These are phyloP conservation scores for Muscicapa striata DNA, from an alignment of 2,797 vertebrate species.

Conservation along the genomic window DNA sequence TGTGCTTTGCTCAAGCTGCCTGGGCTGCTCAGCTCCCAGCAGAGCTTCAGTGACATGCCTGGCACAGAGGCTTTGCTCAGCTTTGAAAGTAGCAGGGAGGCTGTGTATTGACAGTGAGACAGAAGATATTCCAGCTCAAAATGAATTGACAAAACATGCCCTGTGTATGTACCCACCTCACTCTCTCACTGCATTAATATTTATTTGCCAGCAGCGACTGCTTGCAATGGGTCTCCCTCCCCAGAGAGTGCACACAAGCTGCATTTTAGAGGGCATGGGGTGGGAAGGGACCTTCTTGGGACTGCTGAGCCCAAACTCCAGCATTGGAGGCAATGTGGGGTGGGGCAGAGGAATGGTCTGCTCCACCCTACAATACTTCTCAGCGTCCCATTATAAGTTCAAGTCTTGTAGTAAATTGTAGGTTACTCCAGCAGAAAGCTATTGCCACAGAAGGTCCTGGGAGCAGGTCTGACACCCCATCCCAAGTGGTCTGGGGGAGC, in stretches of 20 bases:
- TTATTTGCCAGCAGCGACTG: not conserved
- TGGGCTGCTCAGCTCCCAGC: not conserved
- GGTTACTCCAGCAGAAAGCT: not conserved
- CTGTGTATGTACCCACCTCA: not conserved
- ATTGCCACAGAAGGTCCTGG: not conserved
- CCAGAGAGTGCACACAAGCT: accelerated
- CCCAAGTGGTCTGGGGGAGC: not conserved
- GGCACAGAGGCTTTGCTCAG: not conserved
- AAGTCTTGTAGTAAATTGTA: not conserved
- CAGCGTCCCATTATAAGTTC: not conserved
- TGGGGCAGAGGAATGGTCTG: not conserved
- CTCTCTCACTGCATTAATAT: not conserved
- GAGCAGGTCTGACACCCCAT: not conserved
- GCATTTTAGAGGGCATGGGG: not conserved
- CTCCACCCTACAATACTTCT: not conserved
- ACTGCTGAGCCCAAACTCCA: not conserved
- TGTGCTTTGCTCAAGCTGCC: not conserved
- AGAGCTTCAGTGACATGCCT: not conserved
- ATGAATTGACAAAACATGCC: not conserved
- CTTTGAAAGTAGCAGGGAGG: not conserved
- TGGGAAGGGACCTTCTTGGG: not conserved
- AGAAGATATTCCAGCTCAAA: not conserved
- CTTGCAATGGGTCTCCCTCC: not conserved
- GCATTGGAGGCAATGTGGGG: no score
- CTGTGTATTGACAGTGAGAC: accelerated